Conservation (phyloP, 1,140 invertebrate species). For the Andrena cerasifolii region DNA sequence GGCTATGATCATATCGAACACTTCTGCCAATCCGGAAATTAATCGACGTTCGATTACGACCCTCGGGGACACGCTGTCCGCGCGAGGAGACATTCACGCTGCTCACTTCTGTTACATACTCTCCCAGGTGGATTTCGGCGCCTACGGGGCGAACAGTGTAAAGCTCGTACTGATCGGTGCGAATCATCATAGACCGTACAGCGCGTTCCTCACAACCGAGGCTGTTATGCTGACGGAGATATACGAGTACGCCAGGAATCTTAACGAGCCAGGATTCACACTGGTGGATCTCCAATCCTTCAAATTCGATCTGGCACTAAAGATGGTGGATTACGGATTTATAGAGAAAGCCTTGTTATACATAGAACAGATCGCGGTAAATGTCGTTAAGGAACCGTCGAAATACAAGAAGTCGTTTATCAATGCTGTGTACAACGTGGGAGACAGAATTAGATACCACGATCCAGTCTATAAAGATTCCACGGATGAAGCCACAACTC, state of each 20-base stretch:
- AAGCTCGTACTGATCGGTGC: constrained; percentile 92
- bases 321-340: constrained; percentile 90
- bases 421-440: constrained; percentile 85
- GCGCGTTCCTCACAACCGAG: constrained; percentile 90
- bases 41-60: constrained; percentile 92
- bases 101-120: constrained; percentile 97
- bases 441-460: constrained; percentile 89
- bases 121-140: constrained; percentile 90
- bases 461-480: constrained; percentile 86
- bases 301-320: constrained; percentile 88
- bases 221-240: constrained; percentile 97
- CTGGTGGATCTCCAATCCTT: constrained; percentile 87
- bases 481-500: constrained; percentile 76
- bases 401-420: constrained; percentile 85
- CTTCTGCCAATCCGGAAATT: constrained; percentile 89
- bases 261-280: constrained; percentile 89
- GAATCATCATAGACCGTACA: constrained; percentile 85
- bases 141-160: constrained; percentile 84
- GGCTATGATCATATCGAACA: constrained; percentile 96
- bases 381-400: constrained; percentile 84
- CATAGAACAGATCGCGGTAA: constrained; percentile 89
- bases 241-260: constrained; percentile 94
- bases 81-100: constrained; percentile 90
- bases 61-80: constrained; percentile 87
- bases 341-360: constrained; percentile 91